Evolutionary conservation across 2,888 invertebrate species (phyloP).

Genomic region (Exocentrus adspersus): DNA sequence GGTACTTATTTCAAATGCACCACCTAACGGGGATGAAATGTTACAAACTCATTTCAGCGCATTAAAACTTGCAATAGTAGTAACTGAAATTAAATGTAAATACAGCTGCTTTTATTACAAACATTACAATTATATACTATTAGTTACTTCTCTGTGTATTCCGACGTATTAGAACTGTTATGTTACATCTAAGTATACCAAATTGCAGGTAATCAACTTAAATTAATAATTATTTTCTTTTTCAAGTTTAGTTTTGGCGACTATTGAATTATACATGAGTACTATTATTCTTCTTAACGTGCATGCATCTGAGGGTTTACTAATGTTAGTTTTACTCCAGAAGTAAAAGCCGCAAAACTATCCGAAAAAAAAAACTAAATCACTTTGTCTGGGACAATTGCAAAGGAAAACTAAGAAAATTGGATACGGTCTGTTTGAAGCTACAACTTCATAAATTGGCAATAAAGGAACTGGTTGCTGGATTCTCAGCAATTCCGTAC

Average conservation of each 20-base stretch:
- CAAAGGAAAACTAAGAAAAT: slow-evolving; percentile 1
- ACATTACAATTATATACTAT: slow-evolving; percentile 22
- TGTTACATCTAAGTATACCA: too few relatives aligned
- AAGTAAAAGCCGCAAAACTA: background rate
- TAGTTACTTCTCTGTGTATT: background rate
- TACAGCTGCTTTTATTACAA: background rate
- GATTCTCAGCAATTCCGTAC: background rate
- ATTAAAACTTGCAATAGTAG: too few relatives aligned
- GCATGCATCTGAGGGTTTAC: background rate
- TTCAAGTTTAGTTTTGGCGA: too few relatives aligned
- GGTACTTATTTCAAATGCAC: too few relatives aligned
- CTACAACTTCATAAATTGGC: slow-evolving; percentile 3
- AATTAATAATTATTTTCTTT: too few relatives aligned
- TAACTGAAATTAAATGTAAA: slow-evolving; percentile 28
- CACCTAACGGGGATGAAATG: too few relatives aligned
- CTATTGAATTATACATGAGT: too few relatives aligned
- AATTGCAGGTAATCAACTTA: too few relatives aligned
- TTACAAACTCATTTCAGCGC: too few relatives aligned
- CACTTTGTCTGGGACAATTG: background rate
- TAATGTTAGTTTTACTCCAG: background rate
- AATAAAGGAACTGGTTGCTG: slow-evolving; percentile 3
- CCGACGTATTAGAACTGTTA: too few relatives aligned
- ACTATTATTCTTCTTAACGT: too few relatives aligned
- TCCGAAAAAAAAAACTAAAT: background rate
- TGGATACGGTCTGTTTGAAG: background rate